Conservation (phyloP, 1,140 invertebrate species). For the Drosophila seguyi region DNA sequence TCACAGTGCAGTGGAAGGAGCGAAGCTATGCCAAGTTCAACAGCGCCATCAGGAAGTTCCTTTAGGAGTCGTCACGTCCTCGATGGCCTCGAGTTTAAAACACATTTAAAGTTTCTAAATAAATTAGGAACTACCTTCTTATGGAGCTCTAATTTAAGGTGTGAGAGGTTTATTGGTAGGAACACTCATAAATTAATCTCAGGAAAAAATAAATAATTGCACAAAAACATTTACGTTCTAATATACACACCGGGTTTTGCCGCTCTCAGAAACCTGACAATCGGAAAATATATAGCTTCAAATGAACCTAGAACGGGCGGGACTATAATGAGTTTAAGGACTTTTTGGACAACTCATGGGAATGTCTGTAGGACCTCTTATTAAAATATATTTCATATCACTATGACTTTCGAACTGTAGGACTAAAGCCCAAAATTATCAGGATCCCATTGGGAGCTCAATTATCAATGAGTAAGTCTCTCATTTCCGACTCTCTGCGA, state of each 20-base stretch:
- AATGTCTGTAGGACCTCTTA: slow-evolving; percentile 84
- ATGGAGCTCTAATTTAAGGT: no score
- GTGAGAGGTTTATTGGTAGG: no score
- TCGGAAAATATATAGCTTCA: background rate
- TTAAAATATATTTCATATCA: no score
- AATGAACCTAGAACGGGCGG: slow-evolving; percentile 18
- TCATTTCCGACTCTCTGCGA: background rate
- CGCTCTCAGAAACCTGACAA: background rate
- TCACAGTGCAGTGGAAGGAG: slow-evolving; percentile 86
- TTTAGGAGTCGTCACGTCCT: slow-evolving; percentile 1
- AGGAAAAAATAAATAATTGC: background rate
- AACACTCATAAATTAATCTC: background rate
- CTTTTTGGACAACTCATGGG: slow-evolving; percentile 81
- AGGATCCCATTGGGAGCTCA: no score
- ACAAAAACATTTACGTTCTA: no score
- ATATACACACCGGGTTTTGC: background rate
- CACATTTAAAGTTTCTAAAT: background rate
- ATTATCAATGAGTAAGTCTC: background rate
- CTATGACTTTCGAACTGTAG: no score
- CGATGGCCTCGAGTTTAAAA: background rate
- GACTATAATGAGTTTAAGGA: slow-evolving; percentile 85
- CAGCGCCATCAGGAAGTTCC: slow-evolving; percentile 35
- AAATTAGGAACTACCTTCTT: background rate
- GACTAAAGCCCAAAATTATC: no score
- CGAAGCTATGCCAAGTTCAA: slow-evolving; percentile 61